Percentiles rank a stretch among this genome's conserved stretches.
Evolutionary conservation across 2,797 vertebrate species (phyloP).

Genomic region (Syngnathus acus): DNA sequence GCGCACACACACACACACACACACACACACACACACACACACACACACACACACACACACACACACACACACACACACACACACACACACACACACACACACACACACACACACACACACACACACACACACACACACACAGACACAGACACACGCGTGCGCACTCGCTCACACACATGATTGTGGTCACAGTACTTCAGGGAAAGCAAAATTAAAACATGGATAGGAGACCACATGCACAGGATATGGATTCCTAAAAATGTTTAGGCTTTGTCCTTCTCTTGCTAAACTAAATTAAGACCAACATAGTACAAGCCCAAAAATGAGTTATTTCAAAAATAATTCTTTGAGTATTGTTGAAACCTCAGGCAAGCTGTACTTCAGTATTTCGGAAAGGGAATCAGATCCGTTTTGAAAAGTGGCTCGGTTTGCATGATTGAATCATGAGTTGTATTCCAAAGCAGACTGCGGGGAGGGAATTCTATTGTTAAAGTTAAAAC

Average conservation of each 20-base stretch:
- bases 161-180: too few relatives aligned
- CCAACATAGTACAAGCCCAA: too few relatives aligned
- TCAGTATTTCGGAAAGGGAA: not conserved
- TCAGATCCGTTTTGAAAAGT: not conserved
- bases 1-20: too few relatives aligned
- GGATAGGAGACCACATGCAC: not conserved
- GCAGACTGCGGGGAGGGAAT: not conserved
- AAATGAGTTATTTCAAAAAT: too few relatives aligned
- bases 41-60: too few relatives aligned
- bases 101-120: too few relatives aligned
- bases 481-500: not conserved
- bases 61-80: too few relatives aligned
- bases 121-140: too few relatives aligned
- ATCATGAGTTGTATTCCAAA: not conserved
- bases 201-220: not conserved
- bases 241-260: not conserved
- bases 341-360: not conserved
- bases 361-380: not conserved
- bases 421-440: not conserved
- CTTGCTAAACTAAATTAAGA: too few relatives aligned
- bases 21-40: too few relatives aligned
- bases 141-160: too few relatives aligned
- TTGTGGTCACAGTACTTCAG: not conserved
- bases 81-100: too few relatives aligned
- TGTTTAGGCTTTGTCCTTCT: not conserved